These are phyloP conservation scores for Aurelia aurita DNA, from an alignment of 30 jellyfish, hydroid and myxozoan species.

Conservation along the genomic window DNA sequence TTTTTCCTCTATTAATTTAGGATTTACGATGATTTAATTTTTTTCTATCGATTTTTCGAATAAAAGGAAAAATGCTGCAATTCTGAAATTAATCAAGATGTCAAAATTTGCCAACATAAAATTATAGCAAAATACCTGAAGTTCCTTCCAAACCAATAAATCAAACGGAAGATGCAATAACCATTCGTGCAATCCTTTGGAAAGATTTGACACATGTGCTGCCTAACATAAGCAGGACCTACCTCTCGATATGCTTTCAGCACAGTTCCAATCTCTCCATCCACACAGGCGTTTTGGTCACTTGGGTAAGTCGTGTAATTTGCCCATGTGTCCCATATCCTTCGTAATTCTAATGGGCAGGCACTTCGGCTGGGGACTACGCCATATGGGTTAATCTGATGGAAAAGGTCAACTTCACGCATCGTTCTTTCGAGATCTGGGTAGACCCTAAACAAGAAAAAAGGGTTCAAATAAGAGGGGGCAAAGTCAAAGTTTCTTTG, in stretches of 20 bases:
- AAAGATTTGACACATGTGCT: no score
- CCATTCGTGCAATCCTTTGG: no score
- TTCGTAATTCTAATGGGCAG: conserved; percentile 83
- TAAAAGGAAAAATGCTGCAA: no score
- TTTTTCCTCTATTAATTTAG: no score
- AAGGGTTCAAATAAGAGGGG: not conserved
- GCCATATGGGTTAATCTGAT: conserved; percentile 92
- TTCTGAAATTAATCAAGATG: no score
- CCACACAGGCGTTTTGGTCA: conserved; percentile 74
- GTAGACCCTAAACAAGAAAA: conserved; percentile 50
- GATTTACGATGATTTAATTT: no score
- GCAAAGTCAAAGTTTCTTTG: no score
- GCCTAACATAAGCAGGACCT: not conserved
- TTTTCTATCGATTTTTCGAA: no score
- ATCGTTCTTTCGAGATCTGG: conserved; percentile 93
- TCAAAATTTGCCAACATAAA: no score
- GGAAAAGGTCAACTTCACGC: conserved; percentile 88
- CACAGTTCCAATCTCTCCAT: conserved; percentile 96
- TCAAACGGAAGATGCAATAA: no score
- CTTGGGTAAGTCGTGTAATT: conserved; percentile 62
- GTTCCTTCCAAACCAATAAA: no score
- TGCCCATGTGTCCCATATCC: conserved; percentile 86
- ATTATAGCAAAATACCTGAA: no score
- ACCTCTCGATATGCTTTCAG: conserved; percentile 92
- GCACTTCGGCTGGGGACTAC: conserved; percentile 93